Base-by-base conservation (phyloP, 2,113 vertebrate species). In the Epinephelus cyanopodus region DNA sequence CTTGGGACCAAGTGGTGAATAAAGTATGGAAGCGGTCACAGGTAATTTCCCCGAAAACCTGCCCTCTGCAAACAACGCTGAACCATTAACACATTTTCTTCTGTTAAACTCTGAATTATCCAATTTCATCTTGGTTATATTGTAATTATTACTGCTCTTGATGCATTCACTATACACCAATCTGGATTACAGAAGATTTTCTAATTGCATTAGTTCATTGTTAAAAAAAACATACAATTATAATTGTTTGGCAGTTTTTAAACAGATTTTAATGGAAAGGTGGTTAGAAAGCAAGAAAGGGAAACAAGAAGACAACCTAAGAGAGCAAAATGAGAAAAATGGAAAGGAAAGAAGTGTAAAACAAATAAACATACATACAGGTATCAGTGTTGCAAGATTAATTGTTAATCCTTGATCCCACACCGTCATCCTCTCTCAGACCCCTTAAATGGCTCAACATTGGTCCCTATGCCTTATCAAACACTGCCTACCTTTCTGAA, bases 11-110 rank as follows among this genome's bases (percentile, higher is more conserved):
- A 77, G 47, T 95, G 23, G 21, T 77, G 52, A 54, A 77, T 8
- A 92, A 87, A 56, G 79, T 3, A 0, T 95, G 92, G 94, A 90
- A 50, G 69, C 60, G 0, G 8, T 11, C 90, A 64, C 95, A 95
- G 92, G 95, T 95, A 82, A 72, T 1, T 4, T 21, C n/a, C n/a
- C 47, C 29, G 6, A 56, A 33, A 39, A 64, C 10, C 2, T 17
- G 25, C 29, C 45, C 5, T 33, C 64, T 60, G 29, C 23, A 21
- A 33, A 21, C 7, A 67, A 13, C 33, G 13, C 18, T n/a, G 4
- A 53, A 0, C 13, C 58, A 6, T 57, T n/a, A 4, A 15, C 23
- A 29, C 12, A 29, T 56, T 63, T 18, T 17, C n/a, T 62, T 39
- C 11, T 27, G 52, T 23, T 69, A 27, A 5, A 21, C 12, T 29